Base-by-base conservation (phyloP, 2,888 invertebrate genomes). In the Diadromus collaris region DNA sequence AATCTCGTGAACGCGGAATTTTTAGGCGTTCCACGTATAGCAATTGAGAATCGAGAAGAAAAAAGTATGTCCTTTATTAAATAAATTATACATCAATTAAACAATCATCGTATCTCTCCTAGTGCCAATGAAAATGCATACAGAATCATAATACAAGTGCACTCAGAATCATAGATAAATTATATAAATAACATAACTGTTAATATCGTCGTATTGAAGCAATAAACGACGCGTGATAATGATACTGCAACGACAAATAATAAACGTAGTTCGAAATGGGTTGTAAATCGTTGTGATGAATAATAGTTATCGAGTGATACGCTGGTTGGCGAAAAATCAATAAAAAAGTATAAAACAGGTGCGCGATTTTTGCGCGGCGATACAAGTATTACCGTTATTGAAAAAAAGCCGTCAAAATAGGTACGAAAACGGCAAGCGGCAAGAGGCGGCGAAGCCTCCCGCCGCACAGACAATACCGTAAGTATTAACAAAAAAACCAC, bases 371-470 rank as follows among this genome's bases (percentile, higher is more conserved):
- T 41, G 38, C 38, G n/a, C n/a, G 32, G 56, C 38, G 9, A 34
- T n/a, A 13, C 10, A 24, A 51, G 10, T 51, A 24, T 51, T 24
- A 24, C 5, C 1, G 51, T 24, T 10, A 10, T 21, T 32, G 48
- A 24, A 61, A 64, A n/a, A 65, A 80, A 63, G 41, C 83, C 84
- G 79, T 84, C 88, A 89, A 85, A 85, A 89, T 89, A 88, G 89
- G 88, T 83, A 89, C 89, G 84, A 89, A 89, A 88, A 85, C 88
- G 61, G 87, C 86, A 64, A 88, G 89, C 87, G 88, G 89, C 85
- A 86, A 86, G 86, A 89, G 89, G 89, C 89, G 89, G 88, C 89
- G 86, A 81, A 89, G 89, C 89, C 89, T 89, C 88, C 88, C 86
- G 87, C 88, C 89, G 84, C 89, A 86, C 63, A 89, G 86, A 82